Evolutionary conservation across 2,113 vertebrate species (phyloP).

Genomic region (Neotragus pygmaeus): DNA sequence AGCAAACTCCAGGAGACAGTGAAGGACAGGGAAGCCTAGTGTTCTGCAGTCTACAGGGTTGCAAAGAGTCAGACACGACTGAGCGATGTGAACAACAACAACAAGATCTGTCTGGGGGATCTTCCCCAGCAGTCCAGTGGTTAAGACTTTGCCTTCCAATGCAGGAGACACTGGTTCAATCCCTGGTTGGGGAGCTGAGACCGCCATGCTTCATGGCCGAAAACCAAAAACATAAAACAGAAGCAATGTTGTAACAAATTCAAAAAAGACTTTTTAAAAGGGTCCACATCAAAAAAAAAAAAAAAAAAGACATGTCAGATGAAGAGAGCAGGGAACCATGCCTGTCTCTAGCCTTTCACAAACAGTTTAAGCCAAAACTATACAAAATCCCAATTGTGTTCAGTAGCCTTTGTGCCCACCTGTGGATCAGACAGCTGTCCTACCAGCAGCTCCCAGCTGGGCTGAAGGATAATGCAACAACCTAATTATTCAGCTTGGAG

Average conservation of each 20-base stretch:
- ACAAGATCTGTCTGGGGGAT: not conserved
- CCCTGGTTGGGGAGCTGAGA: not conserved
- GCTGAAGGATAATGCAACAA: rapidly evolving
- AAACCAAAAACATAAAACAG: not conserved
- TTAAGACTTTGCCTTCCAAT: not conserved
- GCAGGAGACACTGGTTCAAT: not conserved
- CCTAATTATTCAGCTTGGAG: not conserved
- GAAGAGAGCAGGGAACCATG: rapidly evolving
- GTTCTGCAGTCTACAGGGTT: not conserved
- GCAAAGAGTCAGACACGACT: rapidly evolving
- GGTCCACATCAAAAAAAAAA: not conserved
- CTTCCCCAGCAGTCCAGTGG: not conserved
- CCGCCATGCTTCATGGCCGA: rapidly evolving
- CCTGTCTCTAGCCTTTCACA: not conserved
- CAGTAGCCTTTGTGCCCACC: too few relatives aligned
- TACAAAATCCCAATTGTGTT: not conserved
- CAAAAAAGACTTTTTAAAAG: not conserved
- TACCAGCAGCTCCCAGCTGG: not conserved
- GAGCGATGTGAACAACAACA: not conserved
- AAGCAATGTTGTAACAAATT: not conserved
- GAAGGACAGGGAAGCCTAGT: not conserved
- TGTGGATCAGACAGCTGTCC: not conserved
- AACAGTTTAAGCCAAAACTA: not conserved
- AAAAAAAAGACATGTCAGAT: not conserved
- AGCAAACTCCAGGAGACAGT: not conserved